These are phyloP conservation scores for Melanerpes formicivorus DNA, from an alignment of 2,113 vertebrate genomes.

Conservation along the genomic window DNA sequence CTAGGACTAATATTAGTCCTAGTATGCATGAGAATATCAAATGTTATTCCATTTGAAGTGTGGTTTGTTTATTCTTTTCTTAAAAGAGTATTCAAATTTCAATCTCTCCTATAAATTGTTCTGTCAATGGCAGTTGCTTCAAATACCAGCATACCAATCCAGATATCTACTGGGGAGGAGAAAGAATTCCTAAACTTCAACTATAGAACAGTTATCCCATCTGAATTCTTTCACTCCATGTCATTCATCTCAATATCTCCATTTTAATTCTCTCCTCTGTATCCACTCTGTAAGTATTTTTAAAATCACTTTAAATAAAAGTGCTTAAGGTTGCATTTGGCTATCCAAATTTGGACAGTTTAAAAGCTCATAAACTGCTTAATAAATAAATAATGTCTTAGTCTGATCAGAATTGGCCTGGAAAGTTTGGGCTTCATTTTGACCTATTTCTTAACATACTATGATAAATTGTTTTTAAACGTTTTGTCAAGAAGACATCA, in stretches of 20 bases:
- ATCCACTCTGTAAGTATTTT: not conserved
- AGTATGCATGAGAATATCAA: not conserved
- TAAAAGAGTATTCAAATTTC: not conserved
- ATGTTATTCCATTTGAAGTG: not conserved
- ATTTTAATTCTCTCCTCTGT: not conserved
- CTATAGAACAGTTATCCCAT: not conserved
- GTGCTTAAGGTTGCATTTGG: not conserved
- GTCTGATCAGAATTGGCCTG: not conserved
- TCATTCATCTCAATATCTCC: not conserved
- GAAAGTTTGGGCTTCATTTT: not conserved
- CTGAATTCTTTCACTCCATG: not conserved
- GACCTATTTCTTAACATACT: not conserved
- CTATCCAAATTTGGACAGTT: not conserved
- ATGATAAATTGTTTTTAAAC: not conserved
- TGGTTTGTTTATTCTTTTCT: not conserved
- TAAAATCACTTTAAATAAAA: not conserved
- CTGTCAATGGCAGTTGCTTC: conserved; percentile 38
- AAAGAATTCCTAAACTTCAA: not conserved
- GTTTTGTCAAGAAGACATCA: not conserved
- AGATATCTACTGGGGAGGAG: not conserved
- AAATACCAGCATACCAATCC: conserved; percentile 44
- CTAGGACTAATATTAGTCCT: conserved; percentile 23
- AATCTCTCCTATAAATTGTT: not conserved
- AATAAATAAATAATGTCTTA: not conserved
- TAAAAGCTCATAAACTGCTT: not conserved